phyloP scores from a whole-genome alignment of 92 coral and sea anemone genomes.

The Zoanthus gigantus region DNA sequence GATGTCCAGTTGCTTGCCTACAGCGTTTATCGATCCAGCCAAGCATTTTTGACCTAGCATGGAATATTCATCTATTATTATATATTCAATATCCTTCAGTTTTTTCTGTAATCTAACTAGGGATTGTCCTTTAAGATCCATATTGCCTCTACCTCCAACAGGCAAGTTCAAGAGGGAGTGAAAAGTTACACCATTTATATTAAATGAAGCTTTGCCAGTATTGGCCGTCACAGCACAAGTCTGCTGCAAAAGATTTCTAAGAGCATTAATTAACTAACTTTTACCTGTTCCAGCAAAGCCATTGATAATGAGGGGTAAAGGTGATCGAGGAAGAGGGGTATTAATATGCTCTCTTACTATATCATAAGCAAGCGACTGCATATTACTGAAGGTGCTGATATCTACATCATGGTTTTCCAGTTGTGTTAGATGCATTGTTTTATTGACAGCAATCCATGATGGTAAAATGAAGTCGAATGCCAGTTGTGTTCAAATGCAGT shows the following conservation, averaged over 20 bases:
- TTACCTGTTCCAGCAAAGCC: neutral
- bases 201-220: too few species aligned
- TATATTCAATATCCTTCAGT: too few species aligned
- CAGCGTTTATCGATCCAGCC: neutral
- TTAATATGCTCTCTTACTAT: neutral
- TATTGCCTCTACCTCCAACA: too few species aligned
- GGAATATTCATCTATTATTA: too few species aligned
- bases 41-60: too few species aligned
- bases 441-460: neutral
- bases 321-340: neutral
- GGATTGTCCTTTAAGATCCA: too few species aligned
- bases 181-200: too few species aligned
- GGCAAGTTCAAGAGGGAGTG: too few species aligned
- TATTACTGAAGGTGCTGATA: neutral
- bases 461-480: neutral
- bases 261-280: too few species aligned
- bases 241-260: too few species aligned
- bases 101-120: too few species aligned
- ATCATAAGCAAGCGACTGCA: neutral
- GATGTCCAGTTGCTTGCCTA: neutral
- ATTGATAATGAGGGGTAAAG: neutral
- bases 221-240: too few species aligned
- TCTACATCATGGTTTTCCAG: neutral
- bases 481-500: neutral
- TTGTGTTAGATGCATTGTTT: neutral